Conservation (phyloP, 2,797 vertebrate species). For the Pseudomugil gertrudae region DNA sequence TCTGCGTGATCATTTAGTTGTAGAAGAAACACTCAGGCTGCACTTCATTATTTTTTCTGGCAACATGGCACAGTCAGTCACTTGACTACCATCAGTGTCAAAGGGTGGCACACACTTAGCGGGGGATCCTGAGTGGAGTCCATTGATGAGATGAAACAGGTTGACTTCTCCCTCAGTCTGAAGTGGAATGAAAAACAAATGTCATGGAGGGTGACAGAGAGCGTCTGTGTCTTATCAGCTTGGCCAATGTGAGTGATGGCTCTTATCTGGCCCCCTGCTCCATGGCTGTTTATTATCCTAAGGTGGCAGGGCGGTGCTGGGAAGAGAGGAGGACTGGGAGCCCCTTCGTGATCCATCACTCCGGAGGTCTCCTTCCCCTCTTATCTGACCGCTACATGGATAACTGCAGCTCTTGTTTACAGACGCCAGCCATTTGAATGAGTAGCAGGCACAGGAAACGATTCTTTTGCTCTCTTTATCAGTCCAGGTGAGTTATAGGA, state of each 20-base stretch:
- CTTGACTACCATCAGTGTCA: conserved; percentile 76
- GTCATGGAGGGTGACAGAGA: conserved; percentile 82
- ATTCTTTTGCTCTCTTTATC: conserved; percentile 78
- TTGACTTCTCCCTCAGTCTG: conserved; percentile 79
- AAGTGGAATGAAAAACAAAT: conserved; percentile 85
- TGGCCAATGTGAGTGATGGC: conserved; percentile 82
- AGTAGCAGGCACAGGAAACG: conserved; percentile 73
- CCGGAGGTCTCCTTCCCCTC: conserved; percentile 78
- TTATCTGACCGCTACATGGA: conserved; percentile 81
- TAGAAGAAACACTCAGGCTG: conserved; percentile 40
- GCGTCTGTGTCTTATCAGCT: conserved; percentile 84
- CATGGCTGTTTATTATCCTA: conserved; percentile 83
- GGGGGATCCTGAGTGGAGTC: conserved; percentile 70
- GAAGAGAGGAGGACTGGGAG: conserved; percentile 77
- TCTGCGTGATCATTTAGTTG: conserved; percentile 30
- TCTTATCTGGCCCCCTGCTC: conserved; percentile 84
- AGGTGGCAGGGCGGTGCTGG: conserved; percentile 81
- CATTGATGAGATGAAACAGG: conserved; percentile 82
- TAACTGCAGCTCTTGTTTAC: conserved; percentile 81
- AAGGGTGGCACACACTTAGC: conserved; percentile 74
- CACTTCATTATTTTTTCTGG: conserved; percentile 61
- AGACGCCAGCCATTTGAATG: conserved; percentile 77
- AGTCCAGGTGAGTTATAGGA: conserved; percentile 73
- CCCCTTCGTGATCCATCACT: conserved; percentile 82
- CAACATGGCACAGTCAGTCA: conserved; percentile 70